Evolutionary conservation across 2,797 vertebrate species (phyloP), one percentile per base, ranked within the genome.

Genomic region (Melanogrammus aeglefinus): DNA sequence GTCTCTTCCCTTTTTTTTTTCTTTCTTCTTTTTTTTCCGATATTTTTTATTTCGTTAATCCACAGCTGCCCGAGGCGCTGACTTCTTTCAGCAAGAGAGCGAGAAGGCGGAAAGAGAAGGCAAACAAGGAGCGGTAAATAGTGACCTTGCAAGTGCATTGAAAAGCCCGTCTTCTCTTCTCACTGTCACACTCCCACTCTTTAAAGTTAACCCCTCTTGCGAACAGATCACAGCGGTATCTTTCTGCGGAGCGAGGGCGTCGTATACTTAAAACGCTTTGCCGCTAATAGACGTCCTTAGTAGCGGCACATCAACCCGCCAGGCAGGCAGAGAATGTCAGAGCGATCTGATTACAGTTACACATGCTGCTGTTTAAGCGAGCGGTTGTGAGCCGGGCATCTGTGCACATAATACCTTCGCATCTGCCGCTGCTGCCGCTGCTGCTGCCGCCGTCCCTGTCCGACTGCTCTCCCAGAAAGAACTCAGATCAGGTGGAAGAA

Each of bases 301-400:
- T 38, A 38, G 6, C 36, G 36, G 36, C 36, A 38, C 36, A 38
- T 38, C 36, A 38, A 38, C 36, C 36, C 36, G 3, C 36, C 36
- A 38, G 36, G 36, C 36, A 1, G 36, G 36, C 36, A 38, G 80
- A 78, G 81, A 78, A 70, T 75, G 72, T 83, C 83, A 83, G 71
- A 72, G 70, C 13, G 3, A 14, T 29, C 82, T 86, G 85, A 88
- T 89, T 85, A 87, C 74, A 83, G 75, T 75, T 71, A 29, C 74
- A 76, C 81, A 81, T 78, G 36, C 82, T 72, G 78, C 82, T 85
- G 83, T 82, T 86, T 84, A 84, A 73, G 79, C 80, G 80, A 85
- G 85, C 81, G 85, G 80, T 90, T 88, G 89, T 84, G 84, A 88
- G 83, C 83, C 85, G 84, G 85, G 86, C 91, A 91, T 86, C 90